A percentile compares a stretch with the other conserved stretches of the same genome.
phyloP scores from a whole-genome alignment of 1,140 invertebrate genomes.

The Anastrepha ludens region DNA sequence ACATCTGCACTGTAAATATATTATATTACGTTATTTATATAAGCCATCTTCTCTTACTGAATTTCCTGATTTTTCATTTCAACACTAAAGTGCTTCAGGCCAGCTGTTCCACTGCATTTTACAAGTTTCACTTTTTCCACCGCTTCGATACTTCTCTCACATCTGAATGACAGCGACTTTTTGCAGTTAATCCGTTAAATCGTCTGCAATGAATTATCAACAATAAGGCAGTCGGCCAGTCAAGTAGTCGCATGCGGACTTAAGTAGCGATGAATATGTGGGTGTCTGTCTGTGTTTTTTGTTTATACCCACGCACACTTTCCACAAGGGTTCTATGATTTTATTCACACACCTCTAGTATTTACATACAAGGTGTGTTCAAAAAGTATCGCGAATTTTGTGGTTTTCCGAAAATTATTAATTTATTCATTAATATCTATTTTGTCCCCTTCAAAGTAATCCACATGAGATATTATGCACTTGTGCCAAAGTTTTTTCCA shows the following conservation, averaged over 20 bases:
- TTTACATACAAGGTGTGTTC: too few species aligned
- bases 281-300: not conserved
- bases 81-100: not conserved
- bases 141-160: too few species aligned
- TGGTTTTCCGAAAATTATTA: too few species aligned
- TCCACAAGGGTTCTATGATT: not conserved
- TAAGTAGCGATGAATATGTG: not conserved
- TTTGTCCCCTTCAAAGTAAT: too few species aligned
- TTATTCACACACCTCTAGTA: not conserved
- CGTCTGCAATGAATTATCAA: conserved; percentile 48
- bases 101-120: not conserved
- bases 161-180: conserved; percentile 24
- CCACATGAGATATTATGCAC: too few species aligned
- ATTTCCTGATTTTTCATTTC: not conserved
- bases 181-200: conserved; percentile 49
- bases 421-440: too few species aligned
- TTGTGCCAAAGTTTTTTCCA: too few species aligned
- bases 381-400: too few species aligned
- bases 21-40: not conserved
- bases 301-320: not conserved
- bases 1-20: not conserved
- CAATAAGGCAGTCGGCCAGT: conserved; percentile 3
- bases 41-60: not conserved
- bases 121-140: too few species aligned
- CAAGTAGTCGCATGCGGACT: not conserved